Percentiles rank a stretch among this genome's conserved stretches.
Conservation (phyloP, 2,113 vertebrate species). For the Pseudorectes ferrugineus region DNA sequence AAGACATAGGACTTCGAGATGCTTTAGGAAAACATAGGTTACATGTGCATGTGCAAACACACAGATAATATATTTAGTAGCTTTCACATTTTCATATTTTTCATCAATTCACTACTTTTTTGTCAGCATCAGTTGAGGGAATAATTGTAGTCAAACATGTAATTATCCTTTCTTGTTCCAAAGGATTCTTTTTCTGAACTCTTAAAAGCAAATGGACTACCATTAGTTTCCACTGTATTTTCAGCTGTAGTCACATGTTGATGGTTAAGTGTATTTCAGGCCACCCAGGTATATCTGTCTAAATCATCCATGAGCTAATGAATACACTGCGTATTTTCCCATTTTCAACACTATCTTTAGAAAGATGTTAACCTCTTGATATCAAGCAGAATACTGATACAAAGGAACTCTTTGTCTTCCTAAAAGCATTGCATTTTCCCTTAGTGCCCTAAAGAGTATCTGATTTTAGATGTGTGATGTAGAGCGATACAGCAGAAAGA, state of each 20-base stretch:
- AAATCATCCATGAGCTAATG: neutral
- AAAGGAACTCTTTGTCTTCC: neutral
- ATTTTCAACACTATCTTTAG: neutral
- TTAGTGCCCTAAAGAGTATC: neutral
- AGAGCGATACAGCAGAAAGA: neutral
- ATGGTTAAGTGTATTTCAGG: neutral
- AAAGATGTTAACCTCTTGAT: neutral
- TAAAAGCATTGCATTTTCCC: neutral
- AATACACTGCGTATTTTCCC: neutral
- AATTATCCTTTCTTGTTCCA: neutral
- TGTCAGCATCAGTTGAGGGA: neutral
- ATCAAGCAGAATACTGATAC: neutral
- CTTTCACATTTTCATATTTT: neutral
- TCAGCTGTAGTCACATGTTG: neutral
- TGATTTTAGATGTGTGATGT: neutral
- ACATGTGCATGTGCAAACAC: neutral
- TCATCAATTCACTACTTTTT: neutral
- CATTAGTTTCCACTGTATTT: neutral
- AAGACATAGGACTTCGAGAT: neutral
- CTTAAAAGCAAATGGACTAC: neutral
- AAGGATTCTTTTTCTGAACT: neutral
- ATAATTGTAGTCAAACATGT: neutral
- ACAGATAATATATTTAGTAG: neutral
- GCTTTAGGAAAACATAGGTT: neutral
- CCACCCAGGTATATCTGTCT: neutral